These are phyloP conservation scores for Arothron firmamentum DNA, from an alignment of 2,113 vertebrate genomes.

Conservation along the genomic window DNA sequence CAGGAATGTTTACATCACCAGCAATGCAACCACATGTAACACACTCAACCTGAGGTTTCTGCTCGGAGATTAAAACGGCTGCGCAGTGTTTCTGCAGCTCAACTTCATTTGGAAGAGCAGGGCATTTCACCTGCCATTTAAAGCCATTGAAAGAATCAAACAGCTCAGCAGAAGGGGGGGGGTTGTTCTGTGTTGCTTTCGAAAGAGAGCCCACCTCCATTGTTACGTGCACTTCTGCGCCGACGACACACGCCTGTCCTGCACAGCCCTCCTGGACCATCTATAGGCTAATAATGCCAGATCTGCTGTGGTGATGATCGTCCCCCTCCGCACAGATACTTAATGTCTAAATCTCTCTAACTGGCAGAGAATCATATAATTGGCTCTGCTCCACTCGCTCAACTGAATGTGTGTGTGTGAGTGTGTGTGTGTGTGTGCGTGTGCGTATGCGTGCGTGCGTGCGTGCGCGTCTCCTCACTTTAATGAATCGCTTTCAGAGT, in stretches of 20 bases:
- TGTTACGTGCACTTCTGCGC: not conserved
- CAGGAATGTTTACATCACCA: too few species aligned
- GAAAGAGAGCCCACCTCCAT: not conserved
- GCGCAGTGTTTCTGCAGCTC: too few species aligned
- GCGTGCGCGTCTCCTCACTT: slow-evolving; percentile 67
- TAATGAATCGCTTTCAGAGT: slow-evolving; percentile 73
- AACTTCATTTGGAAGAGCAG: too few species aligned
- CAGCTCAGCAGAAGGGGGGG: too few species aligned
- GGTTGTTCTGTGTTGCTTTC: too few species aligned
- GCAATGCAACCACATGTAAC: too few species aligned
- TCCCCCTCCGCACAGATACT: slow-evolving; percentile 59
- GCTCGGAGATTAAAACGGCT: too few species aligned
- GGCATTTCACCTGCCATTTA: too few species aligned
- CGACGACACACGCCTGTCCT: not conserved
- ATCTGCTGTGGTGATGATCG: slow-evolving; percentile 56
- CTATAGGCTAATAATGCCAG: slow-evolving; percentile 34
- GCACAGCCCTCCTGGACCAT: slow-evolving; percentile 17
- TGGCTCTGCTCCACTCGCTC: slow-evolving; percentile 71
- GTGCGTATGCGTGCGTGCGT: too few species aligned
- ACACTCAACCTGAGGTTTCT: too few species aligned
- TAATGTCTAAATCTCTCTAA: slow-evolving; percentile 70
- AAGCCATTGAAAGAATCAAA: too few species aligned
- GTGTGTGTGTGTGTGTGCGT: slow-evolving; percentile 33
- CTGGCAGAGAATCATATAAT: slow-evolving; percentile 72
- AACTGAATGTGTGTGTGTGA: too few species aligned